Conservation (phyloP, 1,140 invertebrate genomes). For the Eciton burchellii region DNA sequence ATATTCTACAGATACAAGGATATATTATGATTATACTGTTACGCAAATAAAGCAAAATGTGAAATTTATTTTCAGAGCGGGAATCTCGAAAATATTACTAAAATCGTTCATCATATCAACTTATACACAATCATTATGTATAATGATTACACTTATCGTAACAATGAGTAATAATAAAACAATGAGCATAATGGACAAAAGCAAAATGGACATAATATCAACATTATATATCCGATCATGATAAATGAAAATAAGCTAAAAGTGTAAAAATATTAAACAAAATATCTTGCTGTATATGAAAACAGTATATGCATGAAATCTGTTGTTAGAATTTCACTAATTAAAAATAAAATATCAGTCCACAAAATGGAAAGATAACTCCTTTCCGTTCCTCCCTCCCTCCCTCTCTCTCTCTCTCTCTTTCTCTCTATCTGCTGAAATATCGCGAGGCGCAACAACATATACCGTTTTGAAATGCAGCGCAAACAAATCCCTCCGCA, state of each 20-base stretch:
- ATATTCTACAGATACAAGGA: background rate
- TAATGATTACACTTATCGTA: too few species aligned
- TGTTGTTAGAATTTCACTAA: background rate
- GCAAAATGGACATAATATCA: background rate
- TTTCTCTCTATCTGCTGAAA: too few species aligned
- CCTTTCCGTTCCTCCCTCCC: too few species aligned
- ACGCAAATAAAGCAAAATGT: constrained; percentile 1
- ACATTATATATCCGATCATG: background rate
- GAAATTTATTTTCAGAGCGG: background rate
- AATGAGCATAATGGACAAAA: too few species aligned
- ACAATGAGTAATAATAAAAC: background rate
- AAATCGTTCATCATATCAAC: background rate
- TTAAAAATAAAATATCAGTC: constrained; percentile 1
- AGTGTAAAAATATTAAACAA: background rate
- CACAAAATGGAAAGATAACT: background rate
- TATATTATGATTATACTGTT: background rate
- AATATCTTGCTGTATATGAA: background rate
- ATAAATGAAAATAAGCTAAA: constrained; percentile 3
- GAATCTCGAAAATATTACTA: background rate
- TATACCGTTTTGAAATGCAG: background rate
- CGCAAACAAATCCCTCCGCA: background rate
- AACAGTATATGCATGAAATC: background rate
- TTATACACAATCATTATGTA: background rate
- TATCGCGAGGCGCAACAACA: background rate
- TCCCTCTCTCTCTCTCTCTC: too few species aligned